Evolutionary conservation across 2,888 invertebrate genomes (phyloP).

Genomic region (Troglohyphantes excavatus): DNA sequence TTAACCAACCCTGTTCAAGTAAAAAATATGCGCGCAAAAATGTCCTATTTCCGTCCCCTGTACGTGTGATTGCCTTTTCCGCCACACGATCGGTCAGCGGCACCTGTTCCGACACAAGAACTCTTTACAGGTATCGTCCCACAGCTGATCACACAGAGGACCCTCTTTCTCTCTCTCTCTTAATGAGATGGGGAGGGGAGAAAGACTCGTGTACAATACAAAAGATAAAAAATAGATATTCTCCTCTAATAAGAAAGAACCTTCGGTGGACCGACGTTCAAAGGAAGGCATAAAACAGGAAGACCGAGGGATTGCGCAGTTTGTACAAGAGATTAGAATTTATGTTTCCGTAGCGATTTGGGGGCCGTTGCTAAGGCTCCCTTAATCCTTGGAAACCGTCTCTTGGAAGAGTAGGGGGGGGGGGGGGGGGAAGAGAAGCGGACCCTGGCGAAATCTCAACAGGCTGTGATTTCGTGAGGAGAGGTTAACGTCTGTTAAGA

Average conservation of each 20-base stretch:
- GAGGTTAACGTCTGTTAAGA: background rate
- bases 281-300: conserved; percentile 71
- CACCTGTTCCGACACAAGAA: conserved; percentile 42
- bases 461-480: background rate
- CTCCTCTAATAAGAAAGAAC: background rate
- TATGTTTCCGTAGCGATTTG: conserved; percentile 68
- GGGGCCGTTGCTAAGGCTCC: conserved; percentile 65
- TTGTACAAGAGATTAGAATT: conserved; percentile 69
- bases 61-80: background rate
- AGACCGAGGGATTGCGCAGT: conserved; percentile 44
- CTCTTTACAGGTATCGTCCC: background rate
- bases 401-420: background rate
- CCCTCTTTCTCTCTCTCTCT: no score
- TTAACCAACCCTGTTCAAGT: background rate
- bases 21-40: no score
- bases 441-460: background rate
- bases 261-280: conserved; percentile 16
- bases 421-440: conserved; percentile 53
- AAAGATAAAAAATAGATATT: background rate
- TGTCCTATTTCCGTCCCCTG: background rate
- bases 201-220: no score
- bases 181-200: conserved; percentile 27
- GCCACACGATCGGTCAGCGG: background rate
- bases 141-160: conserved; percentile 54
- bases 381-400: conserved; percentile 64